Evolutionary conservation across 2,888 invertebrate genomes (phyloP).

Genomic region (Thera britannica): DNA sequence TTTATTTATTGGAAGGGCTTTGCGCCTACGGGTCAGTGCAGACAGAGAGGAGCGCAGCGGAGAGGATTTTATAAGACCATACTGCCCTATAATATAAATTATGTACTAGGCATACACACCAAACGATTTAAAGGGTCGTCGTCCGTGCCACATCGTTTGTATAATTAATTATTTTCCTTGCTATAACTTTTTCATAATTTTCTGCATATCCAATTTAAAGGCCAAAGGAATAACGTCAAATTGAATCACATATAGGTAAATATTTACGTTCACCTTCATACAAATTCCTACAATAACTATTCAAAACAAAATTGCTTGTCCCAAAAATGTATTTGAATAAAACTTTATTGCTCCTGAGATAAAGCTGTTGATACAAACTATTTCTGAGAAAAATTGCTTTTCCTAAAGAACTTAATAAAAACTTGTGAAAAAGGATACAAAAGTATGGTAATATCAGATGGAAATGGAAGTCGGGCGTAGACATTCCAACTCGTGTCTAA

Average conservation of each 20-base stretch:
- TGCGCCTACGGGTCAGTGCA: no score
- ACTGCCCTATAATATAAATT: no score
- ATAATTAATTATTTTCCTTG: no score
- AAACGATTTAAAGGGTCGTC: no score
- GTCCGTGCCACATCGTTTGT: no score
- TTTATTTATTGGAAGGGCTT: neutral
- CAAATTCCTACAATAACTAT: neutral
- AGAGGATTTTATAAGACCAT: no score
- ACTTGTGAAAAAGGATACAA: slow-evolving; percentile 42
- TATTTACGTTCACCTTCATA: neutral
- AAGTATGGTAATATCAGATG: slow-evolving; percentile 50
- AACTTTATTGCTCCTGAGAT: slow-evolving; percentile 46
- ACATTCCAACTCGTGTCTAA: slow-evolving; percentile 46
- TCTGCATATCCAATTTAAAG: no score
- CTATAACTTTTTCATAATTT: no score
- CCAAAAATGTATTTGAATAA: slow-evolving; percentile 56
- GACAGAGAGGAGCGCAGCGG: no score
- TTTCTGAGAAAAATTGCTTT: slow-evolving; percentile 50
- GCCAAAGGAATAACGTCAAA: neutral
- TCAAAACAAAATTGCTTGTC: slow-evolving; percentile 60
- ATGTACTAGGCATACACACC: no score
- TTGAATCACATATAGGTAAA: neutral
- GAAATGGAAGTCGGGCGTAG: slow-evolving; percentile 37
- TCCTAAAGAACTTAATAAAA: slow-evolving; percentile 45
- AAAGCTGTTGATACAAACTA: slow-evolving; percentile 44